These are phyloP conservation scores for Xiphydria camelus DNA, from an alignment of 2,888 invertebrate genomes.

Conservation along the genomic window DNA sequence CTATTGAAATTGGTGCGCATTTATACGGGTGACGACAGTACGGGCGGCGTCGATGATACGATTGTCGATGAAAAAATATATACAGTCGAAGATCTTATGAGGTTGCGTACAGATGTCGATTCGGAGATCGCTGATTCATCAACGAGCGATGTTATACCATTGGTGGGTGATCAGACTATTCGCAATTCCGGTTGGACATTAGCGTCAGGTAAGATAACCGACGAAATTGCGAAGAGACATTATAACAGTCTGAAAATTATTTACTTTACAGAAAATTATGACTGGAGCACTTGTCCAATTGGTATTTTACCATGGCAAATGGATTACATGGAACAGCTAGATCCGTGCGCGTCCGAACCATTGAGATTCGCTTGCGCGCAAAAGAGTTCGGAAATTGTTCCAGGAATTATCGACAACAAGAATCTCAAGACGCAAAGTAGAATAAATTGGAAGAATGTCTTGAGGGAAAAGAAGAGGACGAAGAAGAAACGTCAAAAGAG, in stretches of 20 bases:
- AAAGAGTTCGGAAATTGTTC: slow-evolving; percentile 30
- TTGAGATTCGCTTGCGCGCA: slow-evolving; percentile 13
- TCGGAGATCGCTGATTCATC: no score
- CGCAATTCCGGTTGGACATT: slow-evolving; percentile 42
- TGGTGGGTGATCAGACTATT: slow-evolving; percentile 32
- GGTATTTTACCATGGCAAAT: slow-evolving; percentile 61
- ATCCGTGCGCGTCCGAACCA: slow-evolving; percentile 16
- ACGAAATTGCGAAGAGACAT: slow-evolving; percentile 7
- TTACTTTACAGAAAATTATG: slow-evolving; percentile 35
- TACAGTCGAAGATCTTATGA: slow-evolving; percentile 58
- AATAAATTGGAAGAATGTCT: slow-evolving; percentile 46
- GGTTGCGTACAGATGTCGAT: slow-evolving; percentile 9
- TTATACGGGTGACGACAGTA: slow-evolving; percentile 45
- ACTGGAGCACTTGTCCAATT: slow-evolving; percentile 61
- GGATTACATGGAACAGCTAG: slow-evolving; percentile 30
- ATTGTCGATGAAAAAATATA: slow-evolving; percentile 50
- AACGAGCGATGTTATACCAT: no score
- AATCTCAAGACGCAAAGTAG: slow-evolving; percentile 36
- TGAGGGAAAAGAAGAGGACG: slow-evolving; percentile 34
- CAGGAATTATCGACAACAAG: slow-evolving; percentile 39
- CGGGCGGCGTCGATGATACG: slow-evolving; percentile 22
- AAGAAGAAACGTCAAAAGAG: slow-evolving; percentile 31
- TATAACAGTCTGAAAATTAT: slow-evolving; percentile 5
- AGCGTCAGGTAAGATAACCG: slow-evolving; percentile 27
- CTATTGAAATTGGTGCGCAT: slow-evolving; percentile 36